Conservation (phyloP, 2,797 vertebrate genomes). For the Arctocebus calabarensis region DNA sequence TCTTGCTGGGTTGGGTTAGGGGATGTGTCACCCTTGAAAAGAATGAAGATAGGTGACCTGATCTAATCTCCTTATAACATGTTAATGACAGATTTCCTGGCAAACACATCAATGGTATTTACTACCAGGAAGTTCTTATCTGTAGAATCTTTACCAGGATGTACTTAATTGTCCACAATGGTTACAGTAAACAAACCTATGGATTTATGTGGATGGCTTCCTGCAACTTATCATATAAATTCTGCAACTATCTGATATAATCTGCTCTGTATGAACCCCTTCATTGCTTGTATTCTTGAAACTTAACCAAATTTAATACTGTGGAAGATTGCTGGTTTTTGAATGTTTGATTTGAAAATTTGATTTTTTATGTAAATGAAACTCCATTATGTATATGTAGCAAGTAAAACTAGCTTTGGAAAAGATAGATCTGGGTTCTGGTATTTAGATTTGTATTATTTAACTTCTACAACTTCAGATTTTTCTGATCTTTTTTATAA, state of each 20-base stretch:
- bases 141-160: not conserved
- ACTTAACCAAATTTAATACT: not conserved
- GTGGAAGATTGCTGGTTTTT: not conserved
- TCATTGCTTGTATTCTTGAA: not conserved
- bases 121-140: not conserved
- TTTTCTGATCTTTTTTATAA: slow-evolving; percentile 44
- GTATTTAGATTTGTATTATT: not conserved
- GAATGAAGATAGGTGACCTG: not conserved
- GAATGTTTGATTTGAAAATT: not conserved
- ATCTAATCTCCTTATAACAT: not conserved
- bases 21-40: not conserved
- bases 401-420: not conserved
- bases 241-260: not conserved
- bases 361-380: not conserved
- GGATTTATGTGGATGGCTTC: not conserved
- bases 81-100: not conserved
- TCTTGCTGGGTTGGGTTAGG: not conserved
- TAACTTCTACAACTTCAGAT: not conserved
- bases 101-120: not conserved
- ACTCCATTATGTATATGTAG: not conserved
- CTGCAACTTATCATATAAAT: not conserved
- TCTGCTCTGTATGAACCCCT: not conserved
- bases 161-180: not conserved
- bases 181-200: not conserved
- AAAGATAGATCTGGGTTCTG: not conserved